These are phyloP conservation scores for Drosophila anceps DNA, from an alignment of 2,888 invertebrate genomes.

Conservation along the genomic window DNA sequence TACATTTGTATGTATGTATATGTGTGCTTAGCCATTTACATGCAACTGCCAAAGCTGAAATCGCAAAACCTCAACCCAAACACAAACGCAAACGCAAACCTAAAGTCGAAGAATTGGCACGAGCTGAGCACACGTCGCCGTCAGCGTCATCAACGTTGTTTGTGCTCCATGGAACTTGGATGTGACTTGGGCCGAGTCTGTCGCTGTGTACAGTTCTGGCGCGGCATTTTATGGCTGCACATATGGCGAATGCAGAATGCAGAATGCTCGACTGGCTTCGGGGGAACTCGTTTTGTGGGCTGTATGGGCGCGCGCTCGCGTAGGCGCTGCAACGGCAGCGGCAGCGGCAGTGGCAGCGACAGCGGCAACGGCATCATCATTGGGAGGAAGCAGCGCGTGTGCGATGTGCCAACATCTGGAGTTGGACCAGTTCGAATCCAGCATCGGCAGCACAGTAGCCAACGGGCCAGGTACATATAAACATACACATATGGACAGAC, in stretches of 20 bases:
- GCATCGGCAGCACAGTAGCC: conserved; percentile 64
- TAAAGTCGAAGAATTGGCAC: conserved; percentile 70
- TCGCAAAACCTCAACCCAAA: conserved; percentile 28
- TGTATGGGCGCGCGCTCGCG: conserved; percentile 71
- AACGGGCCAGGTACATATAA: conserved; percentile 51
- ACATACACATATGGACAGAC: conserved; percentile 33
- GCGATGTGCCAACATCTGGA: conserved; percentile 78
- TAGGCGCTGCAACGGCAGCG: conserved; percentile 59
- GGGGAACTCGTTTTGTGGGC: conserved; percentile 77
- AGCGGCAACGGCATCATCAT: conserved; percentile 18
- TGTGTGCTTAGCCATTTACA: conserved; percentile 44
- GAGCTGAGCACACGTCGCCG: conserved; percentile 78
- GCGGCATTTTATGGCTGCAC: conserved; percentile 70
- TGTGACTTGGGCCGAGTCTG: conserved; percentile 43
- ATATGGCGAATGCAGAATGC: conserved; percentile 63
- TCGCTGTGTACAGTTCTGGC: conserved; percentile 69
- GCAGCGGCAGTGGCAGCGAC: conserved; percentile 24
- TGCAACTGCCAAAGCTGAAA: conserved; percentile 50
- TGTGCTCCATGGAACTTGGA: conserved; percentile 39
- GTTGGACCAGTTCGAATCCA: conserved; percentile 69
- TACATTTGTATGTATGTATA: conserved; percentile 17
- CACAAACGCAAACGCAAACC: conserved; percentile 8
- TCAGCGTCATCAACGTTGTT: conserved; percentile 13
- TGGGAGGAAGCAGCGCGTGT: conserved; percentile 60
- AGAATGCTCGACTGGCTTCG: conserved; percentile 46